These are phyloP conservation scores for Rhinichthys klamathensis DNA, from an alignment of 2,113 vertebrate species.

Conservation along the genomic window DNA sequence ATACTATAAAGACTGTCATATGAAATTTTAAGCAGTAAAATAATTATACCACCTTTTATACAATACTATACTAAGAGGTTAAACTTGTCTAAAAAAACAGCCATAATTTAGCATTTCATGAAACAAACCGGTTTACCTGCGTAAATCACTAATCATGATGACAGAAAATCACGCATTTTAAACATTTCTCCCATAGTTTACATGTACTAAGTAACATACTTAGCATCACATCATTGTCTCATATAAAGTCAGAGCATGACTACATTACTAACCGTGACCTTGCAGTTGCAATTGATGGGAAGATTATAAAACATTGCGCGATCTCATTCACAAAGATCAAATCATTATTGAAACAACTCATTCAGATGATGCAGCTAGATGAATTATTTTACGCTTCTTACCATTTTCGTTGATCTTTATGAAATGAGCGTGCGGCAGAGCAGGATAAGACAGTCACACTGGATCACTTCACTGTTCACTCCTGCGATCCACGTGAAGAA, in stretches of 20 bases:
- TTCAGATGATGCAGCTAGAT: neutral
- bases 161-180: neutral
- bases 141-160: too few relatives aligned
- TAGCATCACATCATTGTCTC: neutral
- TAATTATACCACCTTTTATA: neutral
- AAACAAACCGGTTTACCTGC: neutral
- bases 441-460: slow-evolving; percentile 37
- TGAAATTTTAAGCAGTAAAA: neutral
- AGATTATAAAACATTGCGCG: slow-evolving; percentile 11
- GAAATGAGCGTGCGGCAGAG: neutral
- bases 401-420: slow-evolving; percentile 42
- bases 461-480: slow-evolving; percentile 8
- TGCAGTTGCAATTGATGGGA: neutral
- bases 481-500: slow-evolving; percentile 75
- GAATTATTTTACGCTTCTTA: slow-evolving; percentile 8
- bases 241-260: neutral
- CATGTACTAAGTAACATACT: too few relatives aligned
- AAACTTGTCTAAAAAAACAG: neutral
- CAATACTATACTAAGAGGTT: neutral
- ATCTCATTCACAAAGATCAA: neutral
- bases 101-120: neutral
- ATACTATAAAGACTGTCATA: neutral
- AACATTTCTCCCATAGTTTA: neutral
- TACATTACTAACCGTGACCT: slow-evolving; percentile 27
- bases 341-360: neutral